Percentiles rank a stretch among this genome's conserved stretches.
Evolutionary conservation across 2,888 invertebrate genomes (phyloP).

Genomic region (Rhingia rostrata): DNA sequence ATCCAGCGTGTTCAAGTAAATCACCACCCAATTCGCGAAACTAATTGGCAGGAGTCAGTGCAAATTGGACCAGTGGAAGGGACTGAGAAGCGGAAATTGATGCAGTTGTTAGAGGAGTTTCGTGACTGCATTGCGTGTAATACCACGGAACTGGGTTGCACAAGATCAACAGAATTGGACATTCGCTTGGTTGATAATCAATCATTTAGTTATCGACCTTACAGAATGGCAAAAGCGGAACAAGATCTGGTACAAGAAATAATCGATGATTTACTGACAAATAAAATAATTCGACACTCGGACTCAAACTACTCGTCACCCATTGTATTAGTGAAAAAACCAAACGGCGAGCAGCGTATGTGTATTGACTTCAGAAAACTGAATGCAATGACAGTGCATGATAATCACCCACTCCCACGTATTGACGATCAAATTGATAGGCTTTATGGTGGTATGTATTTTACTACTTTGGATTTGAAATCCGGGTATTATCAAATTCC

Average conservation of each 20-base stretch:
- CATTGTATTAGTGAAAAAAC: conserved; percentile 8
- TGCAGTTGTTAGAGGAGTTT: neutral
- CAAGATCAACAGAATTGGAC: neutral
- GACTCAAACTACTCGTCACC: conserved; percentile 16
- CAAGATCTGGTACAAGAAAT: neutral
- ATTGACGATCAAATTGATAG: neutral
- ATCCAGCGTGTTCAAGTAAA: neutral
- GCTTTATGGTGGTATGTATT: neutral
- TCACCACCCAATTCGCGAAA: neutral
- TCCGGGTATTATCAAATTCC: neutral
- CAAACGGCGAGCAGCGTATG: neutral
- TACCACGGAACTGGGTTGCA: neutral
- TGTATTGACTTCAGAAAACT: neutral
- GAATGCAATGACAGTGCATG: neutral
- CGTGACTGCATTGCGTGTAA: neutral
- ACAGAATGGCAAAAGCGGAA: neutral
- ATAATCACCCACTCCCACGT: neutral
- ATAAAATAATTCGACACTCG: neutral
- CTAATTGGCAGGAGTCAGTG: neutral
- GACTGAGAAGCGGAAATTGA: neutral
- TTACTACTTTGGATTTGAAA: neutral
- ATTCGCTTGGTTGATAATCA: neutral
- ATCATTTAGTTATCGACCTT: neutral
- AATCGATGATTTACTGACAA: neutral
- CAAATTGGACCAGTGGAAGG: neutral